These are phyloP conservation scores for Mythimna loreyi DNA, from an alignment of 2,888 invertebrate genomes.

Conservation along the genomic window DNA sequence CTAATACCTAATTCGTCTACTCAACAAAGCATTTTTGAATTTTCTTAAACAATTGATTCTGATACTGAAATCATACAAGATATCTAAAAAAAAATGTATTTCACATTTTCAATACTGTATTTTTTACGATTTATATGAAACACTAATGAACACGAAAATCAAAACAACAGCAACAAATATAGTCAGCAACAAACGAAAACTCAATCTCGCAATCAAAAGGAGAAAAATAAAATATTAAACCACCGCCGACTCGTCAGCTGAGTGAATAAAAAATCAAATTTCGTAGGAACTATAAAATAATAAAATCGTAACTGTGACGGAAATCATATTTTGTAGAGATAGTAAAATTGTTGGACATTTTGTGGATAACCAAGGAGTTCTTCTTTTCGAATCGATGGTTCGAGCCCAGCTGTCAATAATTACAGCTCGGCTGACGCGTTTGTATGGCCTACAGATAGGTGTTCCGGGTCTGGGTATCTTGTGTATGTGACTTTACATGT, in stretches of 20 bases:
- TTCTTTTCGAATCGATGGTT: no score
- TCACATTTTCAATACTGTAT: neutral
- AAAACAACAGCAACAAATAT: conserved; percentile 1
- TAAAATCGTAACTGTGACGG: neutral
- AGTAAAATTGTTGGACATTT: neutral
- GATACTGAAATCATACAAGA: neutral
- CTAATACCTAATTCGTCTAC: neutral
- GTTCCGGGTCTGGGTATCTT: no score
- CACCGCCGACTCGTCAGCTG: neutral
- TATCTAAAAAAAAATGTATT: neutral
- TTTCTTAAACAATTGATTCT: neutral
- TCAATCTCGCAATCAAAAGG: conserved; percentile 21
- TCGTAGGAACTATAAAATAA: neutral
- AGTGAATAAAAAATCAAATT: neutral
- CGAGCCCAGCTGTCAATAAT: no score
- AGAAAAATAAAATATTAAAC: conserved; percentile 1
- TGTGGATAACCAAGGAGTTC: no score
- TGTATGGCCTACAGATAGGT: no score
- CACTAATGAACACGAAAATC: conserved; percentile 20
- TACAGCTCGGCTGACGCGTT: no score
- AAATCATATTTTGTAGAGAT: neutral
- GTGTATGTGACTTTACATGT: no score
- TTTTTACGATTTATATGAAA: neutral
- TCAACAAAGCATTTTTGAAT: neutral
- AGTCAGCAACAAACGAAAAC: conserved; percentile 3